Evolutionary conservation across 2,888 invertebrate genomes (phyloP).

Genomic region (Ischnus inquisitorius): DNA sequence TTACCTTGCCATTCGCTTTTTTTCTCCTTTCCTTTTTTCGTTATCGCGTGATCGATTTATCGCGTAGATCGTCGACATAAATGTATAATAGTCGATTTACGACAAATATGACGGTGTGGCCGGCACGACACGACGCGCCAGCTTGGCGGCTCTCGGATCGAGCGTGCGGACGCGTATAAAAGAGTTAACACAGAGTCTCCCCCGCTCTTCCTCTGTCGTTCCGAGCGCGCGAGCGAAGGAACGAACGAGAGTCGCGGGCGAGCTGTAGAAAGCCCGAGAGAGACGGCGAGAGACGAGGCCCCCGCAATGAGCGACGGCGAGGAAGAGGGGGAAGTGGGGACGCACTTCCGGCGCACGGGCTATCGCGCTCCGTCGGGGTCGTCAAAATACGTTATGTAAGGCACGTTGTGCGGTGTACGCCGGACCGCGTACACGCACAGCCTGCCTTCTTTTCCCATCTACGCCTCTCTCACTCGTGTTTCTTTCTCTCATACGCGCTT

Average conservation of each 20-base stretch:
- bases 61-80: not conserved
- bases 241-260: not conserved
- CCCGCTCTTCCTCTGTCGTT: no score
- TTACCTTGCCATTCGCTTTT: not conserved
- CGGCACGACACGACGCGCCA: conserved; percentile 8
- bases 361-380: conserved; percentile 76
- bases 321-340: conserved; percentile 70
- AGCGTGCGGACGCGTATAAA: conserved; percentile 52
- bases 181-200: conserved; percentile 47
- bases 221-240: conserved; percentile 16
- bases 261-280: conserved; percentile 30
- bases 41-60: not conserved
- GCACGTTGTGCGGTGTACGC: conserved; percentile 67
- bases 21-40: not conserved
- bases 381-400: conserved; percentile 79
- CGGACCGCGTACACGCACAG: conserved; percentile 58
- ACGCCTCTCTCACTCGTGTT: conserved; percentile 16
- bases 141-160: conserved; percentile 35
- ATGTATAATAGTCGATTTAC: not conserved
- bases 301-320: conserved; percentile 54
- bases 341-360: conserved; percentile 76
- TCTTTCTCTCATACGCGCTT: conserved; percentile 55
- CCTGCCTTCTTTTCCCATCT: conserved; percentile 48
- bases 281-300: conserved; percentile 46
- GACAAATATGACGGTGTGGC: not conserved